Conservation (phyloP, 2,113 vertebrate species). For the Trogon melanurus region DNA sequence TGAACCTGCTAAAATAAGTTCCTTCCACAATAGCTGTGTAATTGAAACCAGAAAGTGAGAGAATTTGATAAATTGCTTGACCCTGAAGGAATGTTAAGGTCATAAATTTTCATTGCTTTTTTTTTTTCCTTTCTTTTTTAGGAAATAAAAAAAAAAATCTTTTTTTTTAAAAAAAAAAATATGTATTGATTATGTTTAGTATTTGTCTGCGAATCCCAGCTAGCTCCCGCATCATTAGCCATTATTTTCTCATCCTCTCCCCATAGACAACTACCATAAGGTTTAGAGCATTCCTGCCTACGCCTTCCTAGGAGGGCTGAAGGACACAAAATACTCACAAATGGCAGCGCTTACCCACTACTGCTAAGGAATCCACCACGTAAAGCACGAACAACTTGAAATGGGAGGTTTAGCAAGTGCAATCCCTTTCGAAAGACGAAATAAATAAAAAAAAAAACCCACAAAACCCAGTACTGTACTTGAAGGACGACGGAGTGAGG, state of each 20-base stretch:
- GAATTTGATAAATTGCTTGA: slow-evolving; percentile 99
- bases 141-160: background rate
- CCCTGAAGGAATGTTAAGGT: slow-evolving; percentile 97
- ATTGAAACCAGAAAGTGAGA: slow-evolving; percentile 99
- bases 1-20: slow-evolving; percentile 99
- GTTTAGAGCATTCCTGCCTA: slow-evolving; percentile 9
- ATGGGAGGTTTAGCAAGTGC: slow-evolving; percentile 18
- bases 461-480: background rate
- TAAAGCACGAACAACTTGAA: slow-evolving; percentile 2
- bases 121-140: slow-evolving; percentile 28
- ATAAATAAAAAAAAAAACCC: background rate
- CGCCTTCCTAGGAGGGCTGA: slow-evolving; percentile 25
- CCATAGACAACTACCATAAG: slow-evolving; percentile 33
- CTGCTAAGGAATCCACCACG: slow-evolving; percentile 11
- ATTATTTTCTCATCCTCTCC: slow-evolving; percentile 10
- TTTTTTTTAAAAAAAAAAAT: slow-evolving; percentile 5
- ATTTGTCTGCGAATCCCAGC: slow-evolving; percentile 73
- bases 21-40: slow-evolving; percentile 95
- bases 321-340: slow-evolving; percentile 11
- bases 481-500: slow-evolving; percentile 26
- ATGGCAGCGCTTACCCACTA: background rate
- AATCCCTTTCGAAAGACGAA: slow-evolving; percentile 27
- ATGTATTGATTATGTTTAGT: slow-evolving; percentile 70
- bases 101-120: slow-evolving; percentile 94
- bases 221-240: slow-evolving; percentile 61